Percentiles rank a stretch among this genome's conserved stretches.
Evolutionary conservation across 2,888 invertebrate genomes (phyloP).

Genomic region (Phragmatobia fuliginosa): DNA sequence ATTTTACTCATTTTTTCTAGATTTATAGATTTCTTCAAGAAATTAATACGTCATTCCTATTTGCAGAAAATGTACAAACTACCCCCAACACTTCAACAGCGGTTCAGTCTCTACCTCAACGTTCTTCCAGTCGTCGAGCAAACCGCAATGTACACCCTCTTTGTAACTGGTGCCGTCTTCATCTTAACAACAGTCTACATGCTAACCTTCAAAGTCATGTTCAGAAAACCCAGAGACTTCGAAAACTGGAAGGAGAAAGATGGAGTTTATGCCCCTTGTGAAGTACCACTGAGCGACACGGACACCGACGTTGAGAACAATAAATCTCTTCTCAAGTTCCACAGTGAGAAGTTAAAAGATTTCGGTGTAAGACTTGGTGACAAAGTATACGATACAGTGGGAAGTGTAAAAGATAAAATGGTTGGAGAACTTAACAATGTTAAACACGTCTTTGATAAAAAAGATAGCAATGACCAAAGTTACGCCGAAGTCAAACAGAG

Average conservation of each 20-base stretch:
- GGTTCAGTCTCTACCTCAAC: conserved; percentile 91
- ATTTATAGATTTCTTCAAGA: background rate
- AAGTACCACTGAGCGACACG: conserved; percentile 64
- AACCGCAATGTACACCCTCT: conserved; percentile 84
- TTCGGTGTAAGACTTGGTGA: conserved; percentile 67
- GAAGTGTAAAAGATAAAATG: conserved; percentile 67
- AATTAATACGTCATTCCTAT: conserved; percentile 33
- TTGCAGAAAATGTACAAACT: conserved; percentile 90
- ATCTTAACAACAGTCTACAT: conserved; percentile 81
- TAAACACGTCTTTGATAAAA: conserved; percentile 66
- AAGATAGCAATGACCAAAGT: conserved; percentile 47
- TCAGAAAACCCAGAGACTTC: conserved; percentile 51
- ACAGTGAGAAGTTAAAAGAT: conserved; percentile 69
- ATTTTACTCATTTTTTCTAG: no score
- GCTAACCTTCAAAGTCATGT: conserved; percentile 80
- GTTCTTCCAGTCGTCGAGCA: conserved; percentile 89
- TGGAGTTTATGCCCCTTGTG: conserved; percentile 75
- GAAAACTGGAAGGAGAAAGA: conserved; percentile 53
- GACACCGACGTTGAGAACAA: conserved; percentile 65
- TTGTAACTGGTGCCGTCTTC: conserved; percentile 82
- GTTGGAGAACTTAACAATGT: conserved; percentile 61
- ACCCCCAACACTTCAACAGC: conserved; percentile 87
- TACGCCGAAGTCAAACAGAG: conserved; percentile 66
- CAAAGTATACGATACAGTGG: conserved; percentile 74
- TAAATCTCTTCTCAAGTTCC: conserved; percentile 43